Conservation (phyloP, 2,113 vertebrate species). For the Anguilla japonica region DNA sequence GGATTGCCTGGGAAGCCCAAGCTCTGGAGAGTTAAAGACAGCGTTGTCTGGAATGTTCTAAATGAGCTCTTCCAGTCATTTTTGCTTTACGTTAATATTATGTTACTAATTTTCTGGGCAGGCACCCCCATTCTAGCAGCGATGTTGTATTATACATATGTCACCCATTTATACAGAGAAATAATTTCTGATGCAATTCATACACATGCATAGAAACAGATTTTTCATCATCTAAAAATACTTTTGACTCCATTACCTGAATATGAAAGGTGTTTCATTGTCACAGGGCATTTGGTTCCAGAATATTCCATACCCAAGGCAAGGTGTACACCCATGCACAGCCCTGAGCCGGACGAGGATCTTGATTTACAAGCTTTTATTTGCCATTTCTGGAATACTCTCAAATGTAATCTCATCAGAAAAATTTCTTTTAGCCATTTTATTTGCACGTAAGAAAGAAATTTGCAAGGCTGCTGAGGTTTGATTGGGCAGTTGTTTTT, state of each 20-base stretch:
- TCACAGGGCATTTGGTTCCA: background rate
- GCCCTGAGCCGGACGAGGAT: conserved; percentile 4
- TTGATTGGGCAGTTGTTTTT: too few relatives aligned
- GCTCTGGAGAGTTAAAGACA: background rate
- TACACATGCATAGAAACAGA: background rate
- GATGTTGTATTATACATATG: background rate
- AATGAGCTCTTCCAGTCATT: background rate
- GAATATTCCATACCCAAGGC: background rate
- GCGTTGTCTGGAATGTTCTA: background rate
- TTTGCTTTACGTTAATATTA: too few relatives aligned
- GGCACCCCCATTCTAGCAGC: background rate
- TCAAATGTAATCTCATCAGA: too few relatives aligned
- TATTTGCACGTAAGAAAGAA: too few relatives aligned
- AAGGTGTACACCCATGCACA: background rate
- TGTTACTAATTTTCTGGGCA: background rate
- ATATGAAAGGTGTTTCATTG: background rate
- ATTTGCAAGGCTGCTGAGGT: too few relatives aligned
- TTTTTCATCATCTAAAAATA: background rate
- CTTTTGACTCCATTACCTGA: background rate
- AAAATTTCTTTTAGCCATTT: too few relatives aligned
- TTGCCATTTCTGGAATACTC: too few relatives aligned
- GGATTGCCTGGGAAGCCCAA: background rate
- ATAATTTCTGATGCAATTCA: background rate
- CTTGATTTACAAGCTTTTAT: conserved; percentile 31
- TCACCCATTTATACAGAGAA: background rate